Base-by-base conservation (phyloP, 2,113 vertebrate species). In the Beaufortia kweichowensis region DNA sequence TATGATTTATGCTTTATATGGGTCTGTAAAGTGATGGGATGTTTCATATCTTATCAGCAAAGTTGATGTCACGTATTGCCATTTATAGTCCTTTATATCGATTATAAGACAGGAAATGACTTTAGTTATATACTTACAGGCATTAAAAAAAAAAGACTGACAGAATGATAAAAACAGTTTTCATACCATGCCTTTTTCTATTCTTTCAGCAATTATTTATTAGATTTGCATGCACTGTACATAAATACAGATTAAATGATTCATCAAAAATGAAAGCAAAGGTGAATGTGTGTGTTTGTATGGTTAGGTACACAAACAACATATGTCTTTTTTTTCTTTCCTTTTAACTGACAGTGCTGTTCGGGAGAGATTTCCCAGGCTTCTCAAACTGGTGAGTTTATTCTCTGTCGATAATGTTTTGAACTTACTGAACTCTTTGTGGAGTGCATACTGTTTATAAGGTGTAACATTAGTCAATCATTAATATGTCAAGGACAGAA, bases 321-420 rank as follows among this genome's bases (percentile, higher is more conserved):
- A 64, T 23, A 72, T 84, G 31, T 56, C 76, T 76, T 57, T 87
- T 64, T 84, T 88, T 31, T 75, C 10, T 15, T 68, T 75, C 10
- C 11, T 68, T 4, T 62, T 46, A 24, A 14, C 65, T 35, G 77
- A 86, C 91, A 97, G 95, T 87, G 90, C 94, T 79, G 82, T 96
- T 86, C 90, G 93, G 5, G 89, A 94, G 82, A 89, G 92, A 80
- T 97, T 97, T 83, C 95, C 95, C n/a, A 93, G 94, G 75, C 88
- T 97, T 55, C 81, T 95, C 29, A 93, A 93, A 83, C 90, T 96
- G 91, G 95, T 96, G 81, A 91, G 94, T 59, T 74, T 29, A 31
- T 55, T 53, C 31, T 31, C 31, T 48, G 7, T 70, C 21, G 12
- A 1, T 33, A 59, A 23, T 28, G 10, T 55, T 48, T 61, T 59